Conservation (phyloP, 2,888 invertebrate genomes). For the Diarsia dahlii region DNA sequence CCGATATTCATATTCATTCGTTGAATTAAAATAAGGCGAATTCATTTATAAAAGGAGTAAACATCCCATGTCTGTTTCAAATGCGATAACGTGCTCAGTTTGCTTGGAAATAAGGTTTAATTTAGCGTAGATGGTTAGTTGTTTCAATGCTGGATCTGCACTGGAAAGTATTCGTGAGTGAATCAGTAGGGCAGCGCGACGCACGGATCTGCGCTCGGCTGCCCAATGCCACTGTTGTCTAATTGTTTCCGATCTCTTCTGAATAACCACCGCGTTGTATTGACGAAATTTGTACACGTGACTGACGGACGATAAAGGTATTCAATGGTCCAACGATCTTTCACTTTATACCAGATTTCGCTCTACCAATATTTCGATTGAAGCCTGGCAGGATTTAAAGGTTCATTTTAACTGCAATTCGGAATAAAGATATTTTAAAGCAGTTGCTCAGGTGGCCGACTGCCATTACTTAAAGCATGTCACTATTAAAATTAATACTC, state of each 20-base stretch:
- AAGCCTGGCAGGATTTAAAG: constrained; percentile 31
- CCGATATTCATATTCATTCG: constrained; percentile 62
- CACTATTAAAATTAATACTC: constrained; percentile 83
- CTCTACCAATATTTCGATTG: constrained; percentile 49
- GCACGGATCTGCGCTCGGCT: constrained; percentile 88
- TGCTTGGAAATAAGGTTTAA: constrained; percentile 48
- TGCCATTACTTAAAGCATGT: constrained; percentile 79
- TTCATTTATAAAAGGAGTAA: constrained; percentile 54
- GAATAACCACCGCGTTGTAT: constrained; percentile 85
- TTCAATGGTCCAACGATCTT: constrained; percentile 75
- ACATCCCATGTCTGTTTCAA: constrained; percentile 10
- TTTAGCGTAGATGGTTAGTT: constrained; percentile 55
- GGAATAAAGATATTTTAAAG: constrained; percentile 67
- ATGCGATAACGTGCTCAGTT: constrained; percentile 20
- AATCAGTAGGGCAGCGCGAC: constrained; percentile 83
- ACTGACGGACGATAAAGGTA: constrained; percentile 79
- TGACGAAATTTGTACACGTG: constrained; percentile 87
- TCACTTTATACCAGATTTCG: constrained; percentile 59
- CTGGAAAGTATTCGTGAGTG: constrained; percentile 80
- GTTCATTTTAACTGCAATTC: constrained; percentile 44
- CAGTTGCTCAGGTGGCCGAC: constrained; percentile 75
- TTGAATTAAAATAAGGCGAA: constrained; percentile 59
- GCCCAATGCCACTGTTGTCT: constrained; percentile 88
- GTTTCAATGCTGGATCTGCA: constrained; percentile 66
- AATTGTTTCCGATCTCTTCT: constrained; percentile 90